Evolutionary conservation across 92 coral and sea anemone species (phyloP).

Genomic region (Epizoanthus scotinus): DNA sequence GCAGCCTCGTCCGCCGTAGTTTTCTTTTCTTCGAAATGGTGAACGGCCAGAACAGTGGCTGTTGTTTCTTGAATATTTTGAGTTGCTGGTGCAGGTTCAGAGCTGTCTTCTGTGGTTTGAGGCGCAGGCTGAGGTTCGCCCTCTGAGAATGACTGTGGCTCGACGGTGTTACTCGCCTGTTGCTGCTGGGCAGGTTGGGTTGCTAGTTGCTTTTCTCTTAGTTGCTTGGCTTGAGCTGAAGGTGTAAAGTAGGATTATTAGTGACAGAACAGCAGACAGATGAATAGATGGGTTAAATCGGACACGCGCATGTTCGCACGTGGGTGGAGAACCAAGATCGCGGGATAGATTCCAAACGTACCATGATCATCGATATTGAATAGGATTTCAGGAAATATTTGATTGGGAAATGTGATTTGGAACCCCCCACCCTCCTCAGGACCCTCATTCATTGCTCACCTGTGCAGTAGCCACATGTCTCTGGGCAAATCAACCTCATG

Average conservation of each 20-base stretch:
- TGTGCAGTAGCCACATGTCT: constrained; percentile 67
- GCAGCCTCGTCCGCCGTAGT: background rate
- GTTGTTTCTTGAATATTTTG: background rate
- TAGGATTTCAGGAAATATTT: no score
- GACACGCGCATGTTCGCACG: no score
- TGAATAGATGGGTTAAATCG: no score
- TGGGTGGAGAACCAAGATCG: no score
- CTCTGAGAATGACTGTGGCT: background rate
- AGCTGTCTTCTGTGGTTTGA: background rate
- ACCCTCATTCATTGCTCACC: constrained; percentile 52
- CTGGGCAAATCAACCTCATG: constrained; percentile 77
- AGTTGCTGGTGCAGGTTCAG: background rate
- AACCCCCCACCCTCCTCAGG: no score
- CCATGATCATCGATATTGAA: no score
- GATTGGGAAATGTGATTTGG: no score
- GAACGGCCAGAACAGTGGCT: constrained; percentile 16
- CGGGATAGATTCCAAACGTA: no score
- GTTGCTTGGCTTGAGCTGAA: background rate
- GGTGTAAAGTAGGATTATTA: no score
- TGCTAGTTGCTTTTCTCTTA: constrained; percentile 40
- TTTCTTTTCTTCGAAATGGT: background rate
- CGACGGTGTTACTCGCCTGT: background rate
- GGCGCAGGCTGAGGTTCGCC: background rate
- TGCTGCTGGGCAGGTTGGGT: background rate
- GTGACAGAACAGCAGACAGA: background rate